Evolutionary conservation across 2,888 invertebrate species (phyloP).

Genomic region (Campoplex capitator): DNA sequence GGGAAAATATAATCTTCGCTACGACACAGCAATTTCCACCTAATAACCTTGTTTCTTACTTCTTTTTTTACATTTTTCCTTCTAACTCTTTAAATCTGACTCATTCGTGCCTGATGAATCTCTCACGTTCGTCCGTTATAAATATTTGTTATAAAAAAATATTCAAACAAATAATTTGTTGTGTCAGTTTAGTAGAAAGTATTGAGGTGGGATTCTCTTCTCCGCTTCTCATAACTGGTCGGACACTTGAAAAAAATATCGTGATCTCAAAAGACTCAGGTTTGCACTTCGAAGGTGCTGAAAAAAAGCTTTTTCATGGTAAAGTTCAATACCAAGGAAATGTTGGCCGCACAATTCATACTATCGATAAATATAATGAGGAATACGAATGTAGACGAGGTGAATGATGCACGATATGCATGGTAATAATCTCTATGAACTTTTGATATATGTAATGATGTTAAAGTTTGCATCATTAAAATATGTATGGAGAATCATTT

Average conservation of each 20-base stretch:
- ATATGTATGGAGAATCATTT: not conserved
- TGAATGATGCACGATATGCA: constrained; percentile 60
- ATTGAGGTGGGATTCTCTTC: not conserved
- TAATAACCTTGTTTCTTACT: not conserved
- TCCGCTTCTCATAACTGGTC: not conserved
- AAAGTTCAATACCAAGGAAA: not conserved
- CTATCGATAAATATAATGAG: constrained; percentile 29
- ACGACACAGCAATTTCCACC: not conserved
- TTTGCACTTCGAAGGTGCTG: not conserved
- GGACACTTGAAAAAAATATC: not conserved
- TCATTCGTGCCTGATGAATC: not conserved
- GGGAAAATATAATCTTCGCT: constrained; percentile 37
- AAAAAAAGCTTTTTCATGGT: not conserved
- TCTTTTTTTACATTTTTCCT: not conserved
- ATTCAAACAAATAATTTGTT: not conserved
- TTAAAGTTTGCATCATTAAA: constrained; percentile 8
- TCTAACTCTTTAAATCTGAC: not conserved
- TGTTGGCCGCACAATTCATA: constrained; percentile 26
- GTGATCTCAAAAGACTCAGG: not conserved
- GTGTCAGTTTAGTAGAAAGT: not conserved
- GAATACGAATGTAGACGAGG: constrained; percentile 53
- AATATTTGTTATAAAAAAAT: constrained; percentile 8
- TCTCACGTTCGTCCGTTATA: not conserved
- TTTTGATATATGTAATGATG: constrained; percentile 32
- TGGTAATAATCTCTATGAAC: constrained; percentile 48